Conservation (phyloP, 1,140 invertebrate genomes). For the Luehdorfia chinensis region DNA sequence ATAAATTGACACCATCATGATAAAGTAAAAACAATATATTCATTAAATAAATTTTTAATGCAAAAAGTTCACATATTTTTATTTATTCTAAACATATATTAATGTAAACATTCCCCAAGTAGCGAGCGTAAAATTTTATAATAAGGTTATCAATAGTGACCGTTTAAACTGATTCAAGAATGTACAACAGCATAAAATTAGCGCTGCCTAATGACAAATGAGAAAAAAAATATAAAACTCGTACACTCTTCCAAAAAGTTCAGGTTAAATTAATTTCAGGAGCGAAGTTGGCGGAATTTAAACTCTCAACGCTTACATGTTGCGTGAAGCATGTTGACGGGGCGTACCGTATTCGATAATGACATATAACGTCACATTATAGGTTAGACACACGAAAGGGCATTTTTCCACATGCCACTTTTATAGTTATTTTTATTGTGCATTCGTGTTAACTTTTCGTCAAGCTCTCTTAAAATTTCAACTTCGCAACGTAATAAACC, state of each 20-base stretch:
- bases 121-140: too few relatives aligned
- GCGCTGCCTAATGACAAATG: conserved; percentile 33
- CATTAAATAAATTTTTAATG: too few relatives aligned
- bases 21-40: too few relatives aligned
- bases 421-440: conserved; percentile 10
- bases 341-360: conserved; percentile 9
- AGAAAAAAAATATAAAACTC: conserved; percentile 41
- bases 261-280: conserved; percentile 40
- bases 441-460: conserved; percentile 5
- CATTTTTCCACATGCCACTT: conserved; percentile 8
- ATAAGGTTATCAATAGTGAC: too few relatives aligned
- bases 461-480: conserved; percentile 6
- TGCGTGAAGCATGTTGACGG: conserved; percentile 27
- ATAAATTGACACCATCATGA: too few relatives aligned
- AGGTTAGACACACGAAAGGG: conserved; percentile 2
- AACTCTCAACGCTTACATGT: conserved; percentile 27
- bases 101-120: too few relatives aligned
- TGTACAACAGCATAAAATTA: too few relatives aligned
- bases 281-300: conserved; percentile 39
- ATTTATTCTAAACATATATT: too few relatives aligned
- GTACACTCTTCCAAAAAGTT: conserved; percentile 45
- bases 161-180: too few relatives aligned
- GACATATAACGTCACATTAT: conserved; percentile 9
- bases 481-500: not conserved
- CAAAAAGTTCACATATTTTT: too few relatives aligned